These are phyloP conservation scores for Siniperca undulata DNA, from an alignment of 2,797 vertebrate species.

Conservation along the genomic window DNA sequence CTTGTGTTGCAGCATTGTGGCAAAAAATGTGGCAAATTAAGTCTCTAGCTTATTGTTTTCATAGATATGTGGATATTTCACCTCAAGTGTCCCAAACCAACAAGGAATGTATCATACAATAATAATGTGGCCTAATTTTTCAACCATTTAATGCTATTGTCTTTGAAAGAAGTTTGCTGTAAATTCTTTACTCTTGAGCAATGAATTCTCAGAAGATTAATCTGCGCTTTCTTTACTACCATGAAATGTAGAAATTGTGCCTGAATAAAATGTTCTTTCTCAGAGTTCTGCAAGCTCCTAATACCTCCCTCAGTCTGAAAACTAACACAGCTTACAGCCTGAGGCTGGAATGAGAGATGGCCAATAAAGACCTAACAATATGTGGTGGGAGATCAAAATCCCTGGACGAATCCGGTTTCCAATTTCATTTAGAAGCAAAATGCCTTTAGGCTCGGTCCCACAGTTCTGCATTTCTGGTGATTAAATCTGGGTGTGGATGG, in stretches of 20 bases:
- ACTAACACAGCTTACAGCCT: constrained; percentile 35
- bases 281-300: constrained; percentile 36
- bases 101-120: background rate
- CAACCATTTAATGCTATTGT: background rate
- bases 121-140: constrained; percentile 13
- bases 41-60: background rate
- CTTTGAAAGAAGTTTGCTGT: constrained; percentile 14
- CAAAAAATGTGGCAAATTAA: background rate
- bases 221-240: constrained; percentile 27
- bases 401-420: constrained; percentile 56
- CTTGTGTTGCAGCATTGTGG: background rate
- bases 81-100: constrained; percentile 3
- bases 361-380: constrained; percentile 62
- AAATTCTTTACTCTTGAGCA: background rate
- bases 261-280: constrained; percentile 21
- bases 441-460: constrained; percentile 40
- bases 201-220: background rate
- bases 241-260: constrained; percentile 12
- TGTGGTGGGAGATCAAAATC: constrained; percentile 59
- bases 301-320: constrained; percentile 39
- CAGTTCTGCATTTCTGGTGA: constrained; percentile 60
- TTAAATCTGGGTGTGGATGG: constrained; percentile 59
- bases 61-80: background rate
- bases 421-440: constrained; percentile 58
- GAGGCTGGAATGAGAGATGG: constrained; percentile 48